Evolutionary conservation across 2,113 vertebrate species (phyloP), one percentile per base, ranked within the genome.

Genomic region (Tragelaphus imberbis): DNA sequence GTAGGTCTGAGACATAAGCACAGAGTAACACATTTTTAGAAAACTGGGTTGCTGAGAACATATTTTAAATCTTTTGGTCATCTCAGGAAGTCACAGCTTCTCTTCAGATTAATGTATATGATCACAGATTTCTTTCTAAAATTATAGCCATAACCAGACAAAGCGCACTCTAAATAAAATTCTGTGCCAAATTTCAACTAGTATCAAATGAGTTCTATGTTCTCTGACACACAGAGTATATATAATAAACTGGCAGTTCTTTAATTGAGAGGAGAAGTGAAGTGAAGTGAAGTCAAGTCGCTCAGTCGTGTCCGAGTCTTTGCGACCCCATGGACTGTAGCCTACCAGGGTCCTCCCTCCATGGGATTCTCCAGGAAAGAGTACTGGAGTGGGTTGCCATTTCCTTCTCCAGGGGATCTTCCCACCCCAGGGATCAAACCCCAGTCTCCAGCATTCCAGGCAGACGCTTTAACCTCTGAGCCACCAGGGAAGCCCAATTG

Each of bases 171-270:
- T 81, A 96, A 25, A 61, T 84, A 95, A 97, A 90, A 87, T 13
- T 84, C 82, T 30, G 63, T 44, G 89, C 79, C 80, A 81, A 71
- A 93, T 95, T 96, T 97, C 63, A 95, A 58, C 85, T 77, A 65
- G 28, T 84, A 84, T 90, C 28, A 92, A 27, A 88, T 65, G 87
- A 92, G 56, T 10, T 75, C 90, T 98, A 49, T 28, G 82, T 91
- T 89, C 65, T 68, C 65, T 97, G 61, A 15, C 58, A 89, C 80
- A 87, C 9, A 65, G 17, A 92, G 27, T 58, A 82, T 84, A 93
- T 58, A 82, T 84, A 93, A 90, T 91, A 82, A 95, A 86, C 36
- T 51, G 87, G 63, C 40, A 81, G 68, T 59, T 95, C 40, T 94
- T 85, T 93, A 95, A 93, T 55, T 87, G 86, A 19, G 30, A 88